Percentiles rank a stretch among this genome's conserved stretches.
phyloP scores from a whole-genome alignment of 2,113 vertebrate species.

The Mixornis gularis region DNA sequence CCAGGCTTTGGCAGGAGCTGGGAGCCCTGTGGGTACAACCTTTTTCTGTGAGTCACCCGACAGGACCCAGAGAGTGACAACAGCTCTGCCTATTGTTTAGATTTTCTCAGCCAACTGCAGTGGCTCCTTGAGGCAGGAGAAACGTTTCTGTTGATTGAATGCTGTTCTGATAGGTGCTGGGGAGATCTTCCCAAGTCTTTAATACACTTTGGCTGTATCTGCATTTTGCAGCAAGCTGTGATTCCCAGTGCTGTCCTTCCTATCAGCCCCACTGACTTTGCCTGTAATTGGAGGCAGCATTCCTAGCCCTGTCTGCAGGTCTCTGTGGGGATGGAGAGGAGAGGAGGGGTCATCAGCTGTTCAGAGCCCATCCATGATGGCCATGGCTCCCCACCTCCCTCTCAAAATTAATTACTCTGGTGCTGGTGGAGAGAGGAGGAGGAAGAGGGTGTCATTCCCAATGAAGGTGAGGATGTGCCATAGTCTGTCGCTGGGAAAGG shows the following conservation, averaged over 20 bases:
- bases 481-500: neutral
- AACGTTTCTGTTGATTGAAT: neutral
- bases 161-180: neutral
- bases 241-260: neutral
- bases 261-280: neutral
- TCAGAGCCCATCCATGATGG: neutral
- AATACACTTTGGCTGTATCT: neutral
- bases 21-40: neutral
- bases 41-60: neutral
- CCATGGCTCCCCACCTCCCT: neutral
- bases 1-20: neutral
- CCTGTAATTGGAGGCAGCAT: neutral
- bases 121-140: neutral
- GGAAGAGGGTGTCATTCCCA: neutral
- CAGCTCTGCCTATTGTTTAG: neutral
- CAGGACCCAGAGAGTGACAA: neutral
- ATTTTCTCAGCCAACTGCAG: neutral
- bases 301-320: neutral
- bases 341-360: neutral
- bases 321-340: neutral
- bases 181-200: neutral
- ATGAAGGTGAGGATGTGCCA: neutral
- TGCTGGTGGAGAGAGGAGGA: neutral
- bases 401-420: slow-evolving; percentile 2
- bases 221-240: neutral